Conservation (phyloP, 2,113 vertebrate species). For the Holacanthus passer region DNA sequence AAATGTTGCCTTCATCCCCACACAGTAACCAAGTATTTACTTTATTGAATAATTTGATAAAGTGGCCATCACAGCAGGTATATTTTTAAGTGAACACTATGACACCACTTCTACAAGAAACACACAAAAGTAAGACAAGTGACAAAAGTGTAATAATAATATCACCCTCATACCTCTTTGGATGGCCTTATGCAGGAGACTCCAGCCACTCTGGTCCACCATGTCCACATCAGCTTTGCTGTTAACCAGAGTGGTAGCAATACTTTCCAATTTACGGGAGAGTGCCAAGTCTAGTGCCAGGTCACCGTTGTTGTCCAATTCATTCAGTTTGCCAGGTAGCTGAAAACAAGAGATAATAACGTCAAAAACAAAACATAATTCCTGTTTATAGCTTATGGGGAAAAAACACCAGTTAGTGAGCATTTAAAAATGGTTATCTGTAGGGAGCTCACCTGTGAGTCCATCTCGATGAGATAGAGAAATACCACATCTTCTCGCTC, state of each 20-base stretch:
- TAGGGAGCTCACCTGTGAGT: constrained; percentile 89
- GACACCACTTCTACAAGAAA: neutral
- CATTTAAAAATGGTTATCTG: neutral
- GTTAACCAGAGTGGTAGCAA: constrained; percentile 94
- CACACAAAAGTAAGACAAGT: neutral
- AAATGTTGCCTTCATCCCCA: neutral
- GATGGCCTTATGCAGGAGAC: constrained; percentile 97
- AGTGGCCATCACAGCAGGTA: neutral
- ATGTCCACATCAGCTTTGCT: constrained; percentile 95
- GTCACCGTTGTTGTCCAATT: constrained; percentile 95
- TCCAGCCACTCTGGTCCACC: constrained; percentile 96
- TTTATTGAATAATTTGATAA: neutral
- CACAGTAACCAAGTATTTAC: neutral
- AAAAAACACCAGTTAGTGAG: neutral
- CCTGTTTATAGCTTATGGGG: neutral
- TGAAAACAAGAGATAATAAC: constrained; percentile 44
- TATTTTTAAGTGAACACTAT: neutral
- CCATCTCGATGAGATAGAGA: constrained; percentile 98
- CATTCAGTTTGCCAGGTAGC: constrained; percentile 95
- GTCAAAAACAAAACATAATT: neutral
- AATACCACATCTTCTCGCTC: constrained; percentile 98
- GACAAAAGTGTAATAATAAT: neutral
- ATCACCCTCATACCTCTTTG: constrained; percentile 89
- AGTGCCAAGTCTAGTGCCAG: constrained; percentile 95
- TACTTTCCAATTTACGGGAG: constrained; percentile 92